These are phyloP conservation scores for Sphaeridia pumilis DNA, from an alignment of 2,888 invertebrate species.

Conservation along the genomic window DNA sequence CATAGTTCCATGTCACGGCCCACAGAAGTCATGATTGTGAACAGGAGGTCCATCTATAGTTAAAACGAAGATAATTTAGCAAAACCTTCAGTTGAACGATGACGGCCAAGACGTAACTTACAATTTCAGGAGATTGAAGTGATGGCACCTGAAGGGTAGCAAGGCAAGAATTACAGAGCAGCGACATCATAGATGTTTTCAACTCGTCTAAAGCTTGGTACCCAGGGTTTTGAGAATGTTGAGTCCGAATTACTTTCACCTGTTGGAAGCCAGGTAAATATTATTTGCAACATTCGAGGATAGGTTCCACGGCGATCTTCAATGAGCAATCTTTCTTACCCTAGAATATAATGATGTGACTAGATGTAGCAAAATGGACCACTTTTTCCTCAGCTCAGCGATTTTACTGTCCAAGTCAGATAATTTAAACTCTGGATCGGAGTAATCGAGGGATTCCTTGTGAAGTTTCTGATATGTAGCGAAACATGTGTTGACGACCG, in stretches of 20 bases:
- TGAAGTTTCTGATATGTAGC: slow-evolving; percentile 32
- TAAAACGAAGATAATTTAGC: background rate
- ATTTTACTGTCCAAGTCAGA: background rate
- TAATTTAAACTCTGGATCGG: background rate
- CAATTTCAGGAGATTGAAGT: slow-evolving; percentile 29
- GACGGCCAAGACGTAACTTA: slow-evolving; percentile 8
- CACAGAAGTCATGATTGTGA: slow-evolving; percentile 76
- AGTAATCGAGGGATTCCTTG: background rate
- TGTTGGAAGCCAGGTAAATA: slow-evolving; percentile 3
- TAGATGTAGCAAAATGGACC: slow-evolving; percentile 30
- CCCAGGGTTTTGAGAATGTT: slow-evolving; percentile 39
- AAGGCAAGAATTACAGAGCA: slow-evolving; percentile 79
- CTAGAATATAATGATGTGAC: slow-evolving; percentile 27
- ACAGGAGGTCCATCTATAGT: slow-evolving; percentile 68
- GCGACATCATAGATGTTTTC: slow-evolving; percentile 58
- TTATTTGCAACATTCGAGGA: background rate
- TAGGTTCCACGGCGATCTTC: background rate
- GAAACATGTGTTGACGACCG: slow-evolving; percentile 67
- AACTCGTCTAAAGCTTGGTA: slow-evolving; percentile 47
- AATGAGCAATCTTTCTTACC: slow-evolving; percentile 3
- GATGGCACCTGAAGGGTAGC: slow-evolving; percentile 60
- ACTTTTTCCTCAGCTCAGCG: slow-evolving; percentile 2
- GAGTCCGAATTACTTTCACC: slow-evolving; percentile 31
- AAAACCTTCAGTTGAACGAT: background rate
- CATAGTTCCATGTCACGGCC: slow-evolving; percentile 76